Evolutionary conservation across 2,113 vertebrate genomes (phyloP), one percentile per base, ranked within the genome.

Genomic region (Corythornis cristatus): DNA sequence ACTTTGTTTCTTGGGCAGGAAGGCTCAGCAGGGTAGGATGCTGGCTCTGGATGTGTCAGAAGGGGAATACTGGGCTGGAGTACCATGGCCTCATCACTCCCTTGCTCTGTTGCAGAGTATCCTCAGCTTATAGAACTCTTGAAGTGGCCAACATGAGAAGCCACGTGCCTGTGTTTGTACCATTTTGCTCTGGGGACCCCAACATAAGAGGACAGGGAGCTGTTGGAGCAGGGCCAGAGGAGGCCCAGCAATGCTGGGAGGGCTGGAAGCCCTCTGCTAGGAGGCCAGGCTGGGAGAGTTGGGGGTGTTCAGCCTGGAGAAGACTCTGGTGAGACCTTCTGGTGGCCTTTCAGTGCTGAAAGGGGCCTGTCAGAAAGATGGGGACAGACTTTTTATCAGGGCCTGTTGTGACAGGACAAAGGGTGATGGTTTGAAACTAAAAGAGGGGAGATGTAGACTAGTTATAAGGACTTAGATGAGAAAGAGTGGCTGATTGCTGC

Each of bases 101-200:
- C 16, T 35, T 23, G 18, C 43, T 75, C 61, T 43, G 20, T 31
- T 31, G 62, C 13, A 43, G 53, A 60, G 42, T 25, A 33, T 37
- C 31, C 19, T 76, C 31, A 31, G 7, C 62, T 60, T 42, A 29
- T 31, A 51, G 62, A 48, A 33, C 11, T 51, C 48, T 29, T 28
- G 42, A 42, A 40, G 4, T 5, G 33, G n/a, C 42, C 60, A 40
- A 16, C 8, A 3, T 1, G 6, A 40, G n/a, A 22, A 74, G 28
- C 42, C 18, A 8, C 0, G 2, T 33, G 28, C 28, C 60, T 4
- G 1, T 0, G 3, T 22, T 22, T 40, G 35, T 12, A 25, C 60
- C 26, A 13, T 11, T 37, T 35, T 40, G 35, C 35, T 61, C 35
- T 60, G 58, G 21, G 58, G 22, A 21, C 58, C 21, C 14, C 31